Evolutionary conservation across 1,140 invertebrate species (phyloP).

Genomic region (Musca vetustissima): DNA sequence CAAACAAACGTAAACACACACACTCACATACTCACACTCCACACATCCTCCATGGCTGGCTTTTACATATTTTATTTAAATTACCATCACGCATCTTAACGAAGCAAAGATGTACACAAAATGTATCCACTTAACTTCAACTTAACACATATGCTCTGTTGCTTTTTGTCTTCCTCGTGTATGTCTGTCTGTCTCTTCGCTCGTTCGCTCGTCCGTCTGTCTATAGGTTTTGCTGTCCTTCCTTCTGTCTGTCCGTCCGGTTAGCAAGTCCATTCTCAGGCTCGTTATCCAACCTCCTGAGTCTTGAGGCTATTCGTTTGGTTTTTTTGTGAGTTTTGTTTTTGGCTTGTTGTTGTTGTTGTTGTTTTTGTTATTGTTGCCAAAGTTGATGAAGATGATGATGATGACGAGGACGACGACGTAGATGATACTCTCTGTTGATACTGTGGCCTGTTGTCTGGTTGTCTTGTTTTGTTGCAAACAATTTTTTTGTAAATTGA

Average conservation of each 20-base stretch:
- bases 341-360: not conserved
- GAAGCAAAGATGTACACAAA: slow-evolving; percentile 21
- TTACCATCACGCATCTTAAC: slow-evolving; percentile 27
- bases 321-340: not conserved
- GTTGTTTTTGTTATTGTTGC: not conserved
- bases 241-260: not conserved
- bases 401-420: not conserved
- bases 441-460: too few species aligned
- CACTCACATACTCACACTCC: too few species aligned
- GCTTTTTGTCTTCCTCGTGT: slow-evolving; percentile 18
- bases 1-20: too few species aligned
- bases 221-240: too few species aligned
- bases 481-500: too few species aligned
- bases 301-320: not conserved
- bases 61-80: slow-evolving; percentile 29
- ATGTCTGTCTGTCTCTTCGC: not conserved
- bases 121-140: slow-evolving; percentile 49
- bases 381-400: not conserved
- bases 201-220: not conserved
- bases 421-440: not conserved
- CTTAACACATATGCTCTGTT: slow-evolving; percentile 49
- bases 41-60: too few species aligned
- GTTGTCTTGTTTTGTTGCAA: too few species aligned
- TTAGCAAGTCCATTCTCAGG: not conserved
- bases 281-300: not conserved